Base-by-base conservation (phyloP, 2,888 invertebrate species). In the Hydropsyche betteni region DNA sequence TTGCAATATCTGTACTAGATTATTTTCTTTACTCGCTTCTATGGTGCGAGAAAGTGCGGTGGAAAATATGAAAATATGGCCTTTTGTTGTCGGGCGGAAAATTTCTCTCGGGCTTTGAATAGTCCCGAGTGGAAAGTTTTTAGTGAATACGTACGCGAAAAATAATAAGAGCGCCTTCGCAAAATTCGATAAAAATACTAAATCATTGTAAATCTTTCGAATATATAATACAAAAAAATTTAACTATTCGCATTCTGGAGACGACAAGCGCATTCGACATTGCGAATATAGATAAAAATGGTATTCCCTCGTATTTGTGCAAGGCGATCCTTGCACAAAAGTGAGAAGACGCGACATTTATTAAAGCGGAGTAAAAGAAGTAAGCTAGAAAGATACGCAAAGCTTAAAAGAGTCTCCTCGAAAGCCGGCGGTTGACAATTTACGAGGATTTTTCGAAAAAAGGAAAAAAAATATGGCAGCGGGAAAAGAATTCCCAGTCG, bases 341-440 rank as follows among this genome's bases (percentile, higher is more conserved):
- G 44, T 10, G 44, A 44, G 10, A 44, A 4, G 44, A 10, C 44
- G 10, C 44, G 44, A 44, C 44, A 44, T 44, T 44, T 44, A 44
- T 44, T 44, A 44, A 44, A 44, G 44, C 44, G 44, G 44, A 44
- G 44, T 44, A 44, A 44, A 44, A 10, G 44, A 44, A 4, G 6
- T 2, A 44, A 44, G 44, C 44, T 44, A 44, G 44, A 44, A 44
- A 44, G 44, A 44, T 44, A 44, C 44, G 44, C 44, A 44, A 44
- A 44, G 44, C 44, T 44, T 44, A 58, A 16, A 58, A 16, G 24
- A 58, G 24, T 24, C 16, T 16, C 14, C 36, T 64, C 64, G 16
- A 61, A 51, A 61, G 61, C 61, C 33, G 24, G n/a, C 61, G 64
- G 33, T 64, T 64, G 64, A 64, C 64, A 64, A 64, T 64, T 64